Conservation (phyloP, 2,113 vertebrate species). For the Epinephelus fuscoguttatus region DNA sequence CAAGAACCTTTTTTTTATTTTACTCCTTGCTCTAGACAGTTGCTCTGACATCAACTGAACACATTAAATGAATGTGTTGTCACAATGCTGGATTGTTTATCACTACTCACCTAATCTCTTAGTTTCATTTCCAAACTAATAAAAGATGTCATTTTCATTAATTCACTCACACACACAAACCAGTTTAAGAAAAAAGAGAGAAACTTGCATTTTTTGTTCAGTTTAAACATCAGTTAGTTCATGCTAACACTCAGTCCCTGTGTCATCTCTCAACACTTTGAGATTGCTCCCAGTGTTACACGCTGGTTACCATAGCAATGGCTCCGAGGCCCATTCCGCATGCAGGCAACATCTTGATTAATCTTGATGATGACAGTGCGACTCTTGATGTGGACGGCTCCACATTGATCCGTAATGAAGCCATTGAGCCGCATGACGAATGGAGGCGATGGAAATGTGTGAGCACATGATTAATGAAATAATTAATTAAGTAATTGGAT, state of each 20-base stretch:
- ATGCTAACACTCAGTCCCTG: conserved; percentile 36
- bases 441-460: conserved; percentile 76
- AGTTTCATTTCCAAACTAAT: neutral
- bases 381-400: conserved; percentile 78
- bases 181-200: neutral
- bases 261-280: conserved; percentile 31
- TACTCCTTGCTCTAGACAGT: neutral
- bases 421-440: conserved; percentile 82
- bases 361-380: conserved; percentile 82
- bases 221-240: conserved; percentile 10
- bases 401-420: conserved; percentile 85
- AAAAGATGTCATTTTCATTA: too few relatives aligned
- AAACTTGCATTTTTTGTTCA: conserved; percentile 1
- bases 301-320: conserved; percentile 67
- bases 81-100: neutral
- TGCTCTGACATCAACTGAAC: neutral
- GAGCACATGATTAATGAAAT: conserved; percentile 81
- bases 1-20: neutral
- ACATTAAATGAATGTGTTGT: neutral
- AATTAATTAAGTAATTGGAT: conserved; percentile 79
- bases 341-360: conserved; percentile 84
- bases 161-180: too few relatives aligned
- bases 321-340: conserved; percentile 64
- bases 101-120: neutral
- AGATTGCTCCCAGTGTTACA: conserved; percentile 43